Evolutionary conservation across 2,797 vertebrate genomes (phyloP), one percentile per base, ranked within the genome.

Genomic region (Gouania willdenowi): DNA sequence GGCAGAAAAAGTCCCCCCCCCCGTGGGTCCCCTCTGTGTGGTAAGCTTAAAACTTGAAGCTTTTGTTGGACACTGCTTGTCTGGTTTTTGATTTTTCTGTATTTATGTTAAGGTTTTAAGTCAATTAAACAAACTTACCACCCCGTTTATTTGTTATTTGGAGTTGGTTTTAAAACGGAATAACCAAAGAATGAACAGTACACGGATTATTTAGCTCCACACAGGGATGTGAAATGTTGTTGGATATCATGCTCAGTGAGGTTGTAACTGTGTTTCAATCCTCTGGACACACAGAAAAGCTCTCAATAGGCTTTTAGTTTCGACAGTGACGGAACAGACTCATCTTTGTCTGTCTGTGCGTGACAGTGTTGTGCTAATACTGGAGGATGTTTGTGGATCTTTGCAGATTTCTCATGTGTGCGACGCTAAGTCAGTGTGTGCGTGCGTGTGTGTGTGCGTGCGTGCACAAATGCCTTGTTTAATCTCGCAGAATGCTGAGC

Each of bases 401-500:
- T 6, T 23, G 21, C 19, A 20, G 1, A 20, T 19, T 20, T 6
- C 4, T 4, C 19, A 5, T 4, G 19, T 4, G 24, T 43, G 16
- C n/a, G n/a, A n/a, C n/a, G n/a, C n/a, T n/a, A n/a, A n/a, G n/a
- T n/a, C n/a, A n/a, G n/a, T 32, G 25, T 36, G 37, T 57, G 60
- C 65, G 26, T 45, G 13, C 4, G 13, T n/a, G 27, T 9, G 27
- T n/a, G 24, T 9, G 5, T 5, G n/a, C 2, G 35, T 19, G 6
- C 58, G 24, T 57, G 65, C 79, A 66, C 58, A 42, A 76, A 71
- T 70, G 51, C 50, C 45, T 72, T 73, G 70, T 64, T 69, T 81
- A 75, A 77, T 85, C 72, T 82, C 65, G 69, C 70, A 62, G 71
- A 64, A 72, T 66, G 64, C 53, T 34, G 41, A 56, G 70, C 66